Conservation (phyloP, 2,888 invertebrate genomes). For the Automeris io region DNA sequence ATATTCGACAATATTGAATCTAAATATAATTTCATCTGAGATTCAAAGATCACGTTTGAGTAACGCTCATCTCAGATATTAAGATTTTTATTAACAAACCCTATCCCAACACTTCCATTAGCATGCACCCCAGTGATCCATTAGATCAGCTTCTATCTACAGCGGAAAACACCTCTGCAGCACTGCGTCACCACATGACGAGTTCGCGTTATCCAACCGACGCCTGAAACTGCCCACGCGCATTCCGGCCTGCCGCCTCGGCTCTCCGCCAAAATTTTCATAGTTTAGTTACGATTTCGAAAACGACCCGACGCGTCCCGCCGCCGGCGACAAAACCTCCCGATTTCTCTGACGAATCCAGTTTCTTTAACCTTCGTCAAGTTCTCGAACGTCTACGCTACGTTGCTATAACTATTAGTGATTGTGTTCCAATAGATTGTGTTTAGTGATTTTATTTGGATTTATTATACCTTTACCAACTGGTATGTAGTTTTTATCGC, state of each 20-base stretch:
- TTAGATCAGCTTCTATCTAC: conserved; percentile 65
- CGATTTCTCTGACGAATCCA: conserved; percentile 61
- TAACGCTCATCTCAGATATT: too few species aligned
- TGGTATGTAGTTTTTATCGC: conserved; percentile 33
- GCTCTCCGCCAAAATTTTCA: conserved; percentile 68
- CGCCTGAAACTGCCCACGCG: conserved; percentile 62
- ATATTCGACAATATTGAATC: too few species aligned
- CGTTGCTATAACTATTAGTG: conserved; percentile 35
- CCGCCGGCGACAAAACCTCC: conserved; percentile 67
- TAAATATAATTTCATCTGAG: too few species aligned
- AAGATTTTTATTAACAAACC: too few species aligned
- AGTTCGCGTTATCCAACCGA: conserved; percentile 59
- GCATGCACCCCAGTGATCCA: conserved; percentile 18
- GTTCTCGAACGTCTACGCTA: conserved; percentile 49
- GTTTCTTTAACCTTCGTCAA: conserved; percentile 57
- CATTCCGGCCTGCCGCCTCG: conserved; percentile 67
- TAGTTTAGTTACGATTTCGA: conserved; percentile 78
- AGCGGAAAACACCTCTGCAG: conserved; percentile 75
- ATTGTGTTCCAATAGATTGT: conserved; percentile 47
- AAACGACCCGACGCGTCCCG: conserved; percentile 77
- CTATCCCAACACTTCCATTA: conserved; percentile 30
- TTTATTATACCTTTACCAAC: conserved; percentile 34
- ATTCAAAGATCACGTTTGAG: too few species aligned
- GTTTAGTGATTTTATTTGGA: conserved; percentile 49
- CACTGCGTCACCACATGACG: conserved; percentile 59